Conservation (phyloP, 2,797 vertebrate genomes). For the Etheostoma nigrum region DNA sequence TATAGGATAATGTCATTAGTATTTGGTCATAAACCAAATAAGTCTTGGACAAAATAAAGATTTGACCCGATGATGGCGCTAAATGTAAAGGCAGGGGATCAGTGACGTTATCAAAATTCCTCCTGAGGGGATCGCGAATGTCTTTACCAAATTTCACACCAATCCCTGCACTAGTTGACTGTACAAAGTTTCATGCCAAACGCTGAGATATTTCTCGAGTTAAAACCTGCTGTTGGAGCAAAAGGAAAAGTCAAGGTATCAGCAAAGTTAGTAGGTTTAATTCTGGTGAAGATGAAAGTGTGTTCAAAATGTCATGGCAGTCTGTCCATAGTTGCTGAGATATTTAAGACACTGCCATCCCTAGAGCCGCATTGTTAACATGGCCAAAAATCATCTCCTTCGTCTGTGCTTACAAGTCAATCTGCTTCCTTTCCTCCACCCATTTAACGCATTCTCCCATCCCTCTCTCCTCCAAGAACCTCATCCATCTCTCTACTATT, state of each 20-base stretch:
- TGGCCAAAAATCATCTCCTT: slow-evolving; percentile 1
- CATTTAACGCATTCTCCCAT: slow-evolving; percentile 27
- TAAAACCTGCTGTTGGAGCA: not conserved
- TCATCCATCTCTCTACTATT: slow-evolving; percentile 42
- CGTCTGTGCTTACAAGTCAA: slow-evolving; percentile 9
- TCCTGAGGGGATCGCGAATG: not conserved
- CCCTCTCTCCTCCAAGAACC: slow-evolving; percentile 29
- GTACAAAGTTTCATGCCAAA: not conserved
- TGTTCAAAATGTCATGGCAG: slow-evolving; percentile 5
- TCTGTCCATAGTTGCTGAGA: slow-evolving; percentile 4
- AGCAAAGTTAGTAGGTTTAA: not conserved
- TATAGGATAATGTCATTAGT: no score
- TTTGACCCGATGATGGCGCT: not conserved
- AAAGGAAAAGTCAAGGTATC: not conserved
- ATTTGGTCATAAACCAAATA: no score
- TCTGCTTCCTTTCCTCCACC: slow-evolving; percentile 48
- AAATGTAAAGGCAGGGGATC: not conserved
- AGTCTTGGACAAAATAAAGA: not conserved
- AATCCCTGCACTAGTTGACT: no score
- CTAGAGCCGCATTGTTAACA: not conserved
- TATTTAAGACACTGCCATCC: slow-evolving; percentile 11
- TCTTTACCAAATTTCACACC: no score
- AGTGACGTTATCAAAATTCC: not conserved
- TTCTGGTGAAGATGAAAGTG: not conserved
- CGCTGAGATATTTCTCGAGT: not conserved